Evolutionary conservation across 2,113 vertebrate species (phyloP).

Genomic region (Brachyistius frenatus): DNA sequence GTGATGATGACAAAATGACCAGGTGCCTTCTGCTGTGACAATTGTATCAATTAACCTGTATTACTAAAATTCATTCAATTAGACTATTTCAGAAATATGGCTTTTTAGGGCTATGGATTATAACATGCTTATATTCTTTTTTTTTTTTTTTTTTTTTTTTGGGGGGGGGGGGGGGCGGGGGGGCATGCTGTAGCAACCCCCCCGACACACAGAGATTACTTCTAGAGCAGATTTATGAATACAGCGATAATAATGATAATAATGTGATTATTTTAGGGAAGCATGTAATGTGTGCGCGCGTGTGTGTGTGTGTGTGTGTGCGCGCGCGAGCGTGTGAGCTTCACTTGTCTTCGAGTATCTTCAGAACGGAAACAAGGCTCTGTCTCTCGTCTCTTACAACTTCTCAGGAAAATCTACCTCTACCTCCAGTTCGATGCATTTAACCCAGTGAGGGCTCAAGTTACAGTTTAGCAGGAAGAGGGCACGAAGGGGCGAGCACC

Average conservation of each 20-base stretch:
- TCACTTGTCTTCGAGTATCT: slow-evolving; percentile 55
- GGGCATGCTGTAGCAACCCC: slow-evolving; percentile 59
- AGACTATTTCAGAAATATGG: slow-evolving; percentile 70
- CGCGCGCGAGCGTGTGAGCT: slow-evolving; percentile 23
- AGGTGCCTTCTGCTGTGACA: slow-evolving; percentile 86
- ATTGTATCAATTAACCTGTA: slow-evolving; percentile 79
- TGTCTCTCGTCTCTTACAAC: slow-evolving; percentile 69
- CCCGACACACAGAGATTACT: slow-evolving; percentile 72
- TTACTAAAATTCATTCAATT: slow-evolving; percentile 74
- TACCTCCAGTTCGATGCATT: slow-evolving; percentile 84
- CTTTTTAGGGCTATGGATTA: slow-evolving; percentile 74
- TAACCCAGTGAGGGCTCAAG: slow-evolving; percentile 73
- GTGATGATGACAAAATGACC: slow-evolving; percentile 60
- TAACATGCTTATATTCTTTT: slow-evolving; percentile 63
- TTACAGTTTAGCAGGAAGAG: slow-evolving; percentile 69
- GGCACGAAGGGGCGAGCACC: slow-evolving; percentile 9
- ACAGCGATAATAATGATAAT: slow-evolving; percentile 41
- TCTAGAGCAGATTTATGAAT: slow-evolving; percentile 68
- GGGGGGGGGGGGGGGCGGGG: not conserved
- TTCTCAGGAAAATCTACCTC: slow-evolving; percentile 88
- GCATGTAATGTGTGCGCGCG: slow-evolving; percentile 35
- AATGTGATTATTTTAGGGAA: slow-evolving; percentile 70
- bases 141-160: slow-evolving; percentile 24
- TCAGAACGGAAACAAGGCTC: slow-evolving; percentile 70
- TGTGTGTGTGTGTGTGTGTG: slow-evolving; percentile 4